These are phyloP conservation scores for Hirundichthys speculiger DNA, from an alignment of 2,113 vertebrate species.

Conservation along the genomic window DNA sequence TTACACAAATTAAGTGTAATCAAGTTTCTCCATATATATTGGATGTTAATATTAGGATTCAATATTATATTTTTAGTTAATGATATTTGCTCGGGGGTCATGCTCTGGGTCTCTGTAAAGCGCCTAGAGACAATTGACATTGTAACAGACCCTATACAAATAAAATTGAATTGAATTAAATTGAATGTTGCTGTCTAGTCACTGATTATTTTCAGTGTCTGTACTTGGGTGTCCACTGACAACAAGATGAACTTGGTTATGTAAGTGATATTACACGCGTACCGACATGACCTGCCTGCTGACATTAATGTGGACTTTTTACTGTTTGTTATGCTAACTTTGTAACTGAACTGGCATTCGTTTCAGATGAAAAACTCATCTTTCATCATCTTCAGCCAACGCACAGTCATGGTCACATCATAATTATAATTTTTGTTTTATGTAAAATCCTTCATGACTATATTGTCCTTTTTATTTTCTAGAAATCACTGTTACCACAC, in stretches of 20 bases:
- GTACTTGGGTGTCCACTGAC: neutral
- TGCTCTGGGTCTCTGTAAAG: no score
- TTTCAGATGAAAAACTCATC: no score
- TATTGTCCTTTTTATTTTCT: neutral
- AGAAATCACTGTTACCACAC: neutral
- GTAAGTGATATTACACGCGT: neutral
- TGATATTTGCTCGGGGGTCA: no score
- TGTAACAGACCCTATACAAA: no score
- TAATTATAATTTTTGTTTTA: neutral
- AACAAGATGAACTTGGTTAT: slow-evolving; percentile 11
- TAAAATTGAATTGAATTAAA: no score
- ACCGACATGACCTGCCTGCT: neutral
- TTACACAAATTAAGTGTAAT: neutral
- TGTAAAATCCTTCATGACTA: rapidly evolving
- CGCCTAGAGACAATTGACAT: no score
- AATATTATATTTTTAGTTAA: no score
- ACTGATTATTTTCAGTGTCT: slow-evolving; percentile 19
- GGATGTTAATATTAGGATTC: no score
- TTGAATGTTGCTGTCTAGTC: neutral
- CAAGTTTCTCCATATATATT: no score
- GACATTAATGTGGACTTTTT: neutral
- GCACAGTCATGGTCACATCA: no score
- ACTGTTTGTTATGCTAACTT: neutral
- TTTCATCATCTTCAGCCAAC: no score
- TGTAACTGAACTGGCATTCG: no score